Percentiles rank a stretch among this genome's conserved stretches.
These are phyloP conservation scores for Actinia equina DNA, from an alignment of 64 coral and sea anemone species.

Conservation along the genomic window DNA sequence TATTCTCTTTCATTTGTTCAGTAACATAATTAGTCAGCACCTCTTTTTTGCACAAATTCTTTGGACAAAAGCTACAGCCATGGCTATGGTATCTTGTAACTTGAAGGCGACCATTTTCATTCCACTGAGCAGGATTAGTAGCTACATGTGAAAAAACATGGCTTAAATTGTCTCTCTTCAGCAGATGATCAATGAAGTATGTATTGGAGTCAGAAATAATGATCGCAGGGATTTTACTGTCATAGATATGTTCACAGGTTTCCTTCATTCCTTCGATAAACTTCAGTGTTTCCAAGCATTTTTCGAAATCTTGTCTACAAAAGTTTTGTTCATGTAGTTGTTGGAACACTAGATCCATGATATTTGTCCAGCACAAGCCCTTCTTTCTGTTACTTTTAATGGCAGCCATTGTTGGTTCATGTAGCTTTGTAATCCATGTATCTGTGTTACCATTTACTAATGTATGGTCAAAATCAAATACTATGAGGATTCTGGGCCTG, in stretches of 20 bases:
- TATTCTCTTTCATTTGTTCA: slow-evolving; percentile 8
- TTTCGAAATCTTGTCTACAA: slow-evolving; percentile 61
- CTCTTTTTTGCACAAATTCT: slow-evolving; percentile 85
- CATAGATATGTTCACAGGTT: slow-evolving; percentile 51
- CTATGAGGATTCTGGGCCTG: slow-evolving; percentile 11
- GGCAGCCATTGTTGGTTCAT: slow-evolving; percentile 26
- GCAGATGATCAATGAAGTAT: slow-evolving; percentile 86
- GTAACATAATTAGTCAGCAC: slow-evolving; percentile 46
- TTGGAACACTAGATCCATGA: slow-evolving; percentile 74
- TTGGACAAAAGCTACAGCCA: slow-evolving; percentile 52
- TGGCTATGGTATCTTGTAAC: slow-evolving; percentile 67
- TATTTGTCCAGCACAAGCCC: slow-evolving; percentile 87
- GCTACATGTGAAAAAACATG: slow-evolving; percentile 53
- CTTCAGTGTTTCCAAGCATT: slow-evolving; percentile 77
- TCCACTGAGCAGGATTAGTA: slow-evolving; percentile 90
- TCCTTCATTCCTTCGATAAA: slow-evolving; percentile 98
- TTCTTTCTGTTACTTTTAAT: slow-evolving; percentile 51
- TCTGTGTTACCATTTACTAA: slow-evolving; percentile 94
- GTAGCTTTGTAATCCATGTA: slow-evolving; percentile 89
- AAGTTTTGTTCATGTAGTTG: slow-evolving; percentile 56
- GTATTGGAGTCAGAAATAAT: slow-evolving; percentile 96
- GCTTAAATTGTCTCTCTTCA: slow-evolving; percentile 55
- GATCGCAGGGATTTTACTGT: slow-evolving; percentile 48
- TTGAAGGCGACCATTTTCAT: slow-evolving; percentile 38
- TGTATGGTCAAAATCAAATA: slow-evolving; percentile 98